phyloP scores from a whole-genome alignment of 2,797 vertebrate species.

The Eulemur mongoz region DNA sequence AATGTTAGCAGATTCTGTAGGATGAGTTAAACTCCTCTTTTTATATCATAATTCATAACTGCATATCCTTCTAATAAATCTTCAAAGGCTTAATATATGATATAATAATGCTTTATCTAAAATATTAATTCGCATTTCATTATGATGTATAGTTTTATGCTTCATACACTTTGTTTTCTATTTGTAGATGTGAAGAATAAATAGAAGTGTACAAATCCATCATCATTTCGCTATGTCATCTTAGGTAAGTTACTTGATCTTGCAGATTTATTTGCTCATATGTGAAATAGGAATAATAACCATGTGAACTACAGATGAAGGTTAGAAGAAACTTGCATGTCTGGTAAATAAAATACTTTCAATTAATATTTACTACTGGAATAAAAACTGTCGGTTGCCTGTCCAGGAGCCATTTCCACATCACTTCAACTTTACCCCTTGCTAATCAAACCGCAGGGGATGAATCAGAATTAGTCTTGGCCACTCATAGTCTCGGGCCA shows the following conservation, averaged over 20 bases:
- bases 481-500: neutral
- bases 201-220: neutral
- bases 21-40: neutral
- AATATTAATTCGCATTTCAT: neutral
- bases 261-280: neutral
- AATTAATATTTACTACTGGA: neutral
- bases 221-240: neutral
- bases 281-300: neutral
- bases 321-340: neutral
- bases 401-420: neutral
- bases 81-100: neutral
- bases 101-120: neutral
- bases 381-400: neutral
- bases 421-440: neutral
- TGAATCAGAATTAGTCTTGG: neutral
- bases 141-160: neutral
- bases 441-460: neutral
- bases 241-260: neutral
- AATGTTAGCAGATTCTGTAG: neutral
- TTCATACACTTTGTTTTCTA: neutral
- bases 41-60: neutral
- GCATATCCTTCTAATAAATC: neutral
- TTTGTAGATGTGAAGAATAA: neutral
- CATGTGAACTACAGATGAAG: neutral
- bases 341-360: neutral